Conservation (phyloP, 2,797 vertebrate genomes). For the Phrynocephalus forsythii region DNA sequence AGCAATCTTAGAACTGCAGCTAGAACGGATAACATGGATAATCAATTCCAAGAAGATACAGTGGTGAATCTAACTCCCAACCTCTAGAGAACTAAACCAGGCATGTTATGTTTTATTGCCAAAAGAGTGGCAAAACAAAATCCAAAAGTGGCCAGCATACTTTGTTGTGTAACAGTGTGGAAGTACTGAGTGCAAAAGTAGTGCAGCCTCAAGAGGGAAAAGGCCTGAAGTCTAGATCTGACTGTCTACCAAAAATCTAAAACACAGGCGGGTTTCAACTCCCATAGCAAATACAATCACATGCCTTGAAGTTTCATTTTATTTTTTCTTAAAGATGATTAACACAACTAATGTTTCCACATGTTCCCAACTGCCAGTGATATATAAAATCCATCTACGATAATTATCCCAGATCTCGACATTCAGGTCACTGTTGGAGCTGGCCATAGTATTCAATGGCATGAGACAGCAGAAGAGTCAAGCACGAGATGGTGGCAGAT, state of each 20-base stretch:
- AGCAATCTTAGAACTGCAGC: too few relatives aligned
- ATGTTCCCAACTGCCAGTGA: neutral
- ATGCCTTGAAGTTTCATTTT: neutral
- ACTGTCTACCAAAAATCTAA: constrained; percentile 1
- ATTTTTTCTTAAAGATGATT: neutral
- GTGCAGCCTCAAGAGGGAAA: neutral
- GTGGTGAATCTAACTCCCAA: too few relatives aligned
- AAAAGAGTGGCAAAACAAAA: neutral
- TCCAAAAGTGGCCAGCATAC: neutral
- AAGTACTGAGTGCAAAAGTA: constrained; percentile 21
- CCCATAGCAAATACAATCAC: neutral
- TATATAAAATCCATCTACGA: neutral
- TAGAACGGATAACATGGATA: too few relatives aligned
- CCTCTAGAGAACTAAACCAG: too few relatives aligned
- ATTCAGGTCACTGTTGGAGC: neutral
- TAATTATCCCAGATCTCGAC: neutral
- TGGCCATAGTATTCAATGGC: neutral
- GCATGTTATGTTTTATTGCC: neutral
- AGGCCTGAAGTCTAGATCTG: constrained; percentile 10
- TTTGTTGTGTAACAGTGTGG: neutral
- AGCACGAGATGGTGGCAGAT: too few relatives aligned
- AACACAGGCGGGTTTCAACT: neutral
- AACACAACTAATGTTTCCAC: neutral
- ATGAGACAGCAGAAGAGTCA: neutral
- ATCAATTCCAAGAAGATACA: too few relatives aligned